Evolutionary conservation across 2,113 vertebrate species (phyloP).

Genomic region (Caranx melampygus): DNA sequence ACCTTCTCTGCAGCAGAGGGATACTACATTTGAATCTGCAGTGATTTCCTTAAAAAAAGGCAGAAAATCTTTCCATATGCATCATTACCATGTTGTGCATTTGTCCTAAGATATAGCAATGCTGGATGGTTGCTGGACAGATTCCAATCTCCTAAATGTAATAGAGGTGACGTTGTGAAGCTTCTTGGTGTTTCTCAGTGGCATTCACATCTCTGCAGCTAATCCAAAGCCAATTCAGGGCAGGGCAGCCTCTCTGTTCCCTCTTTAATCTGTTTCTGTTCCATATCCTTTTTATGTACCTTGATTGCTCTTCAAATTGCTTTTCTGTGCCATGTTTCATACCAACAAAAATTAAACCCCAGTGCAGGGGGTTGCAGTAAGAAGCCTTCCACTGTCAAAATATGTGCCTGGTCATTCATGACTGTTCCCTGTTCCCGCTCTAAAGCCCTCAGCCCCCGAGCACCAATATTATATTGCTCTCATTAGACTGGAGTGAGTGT

Average conservation of each 20-base stretch:
- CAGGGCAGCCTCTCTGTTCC: conserved; percentile 66
- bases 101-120: conserved; percentile 22
- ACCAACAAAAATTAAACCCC: conserved; percentile 72
- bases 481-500: conserved; percentile 47
- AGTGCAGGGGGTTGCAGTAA: conserved; percentile 66
- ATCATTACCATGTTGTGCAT: conserved; percentile 25
- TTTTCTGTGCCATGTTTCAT: conserved; percentile 77
- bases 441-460: conserved; percentile 43
- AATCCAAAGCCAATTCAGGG: conserved; percentile 73
- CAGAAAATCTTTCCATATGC: conserved; percentile 9
- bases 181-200: conserved; percentile 56
- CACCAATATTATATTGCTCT: conserved; percentile 46
- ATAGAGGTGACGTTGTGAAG: conserved; percentile 69
- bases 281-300: conserved; percentile 79
- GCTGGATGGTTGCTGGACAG: conserved; percentile 42
- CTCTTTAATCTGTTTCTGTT: conserved; percentile 76
- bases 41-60: conserved; percentile 17
- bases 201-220: conserved; percentile 67
- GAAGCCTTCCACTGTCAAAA: conserved; percentile 66
- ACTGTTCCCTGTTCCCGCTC: conserved; percentile 62
- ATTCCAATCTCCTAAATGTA: conserved; percentile 69
- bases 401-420: conserved; percentile 74
- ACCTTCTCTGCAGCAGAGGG: conserved; percentile 10
- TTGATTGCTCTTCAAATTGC: conserved; percentile 84
- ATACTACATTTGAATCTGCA: conserved; percentile 30